These are phyloP conservation scores for Danaus chrysippus DNA, from an alignment of 2,888 invertebrate genomes.

Conservation along the genomic window DNA sequence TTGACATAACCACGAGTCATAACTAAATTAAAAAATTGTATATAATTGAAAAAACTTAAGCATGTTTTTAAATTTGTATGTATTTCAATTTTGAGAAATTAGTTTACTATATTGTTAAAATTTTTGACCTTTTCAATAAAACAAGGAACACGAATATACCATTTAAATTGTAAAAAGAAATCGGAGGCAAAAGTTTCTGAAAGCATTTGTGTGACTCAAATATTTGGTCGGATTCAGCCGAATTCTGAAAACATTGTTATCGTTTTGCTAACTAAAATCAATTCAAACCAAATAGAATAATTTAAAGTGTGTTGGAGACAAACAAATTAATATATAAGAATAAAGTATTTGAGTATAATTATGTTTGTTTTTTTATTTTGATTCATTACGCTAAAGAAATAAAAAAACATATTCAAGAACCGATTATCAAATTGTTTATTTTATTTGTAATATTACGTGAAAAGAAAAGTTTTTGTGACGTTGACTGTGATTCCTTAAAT, in stretches of 20 bases:
- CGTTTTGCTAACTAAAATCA: not conserved
- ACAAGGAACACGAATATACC: conserved; percentile 1
- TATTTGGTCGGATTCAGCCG: not conserved
- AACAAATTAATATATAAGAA: too few species aligned
- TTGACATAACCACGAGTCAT: too few species aligned
- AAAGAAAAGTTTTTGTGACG: not conserved
- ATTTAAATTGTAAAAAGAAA: conserved; percentile 7
- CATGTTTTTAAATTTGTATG: too few species aligned
- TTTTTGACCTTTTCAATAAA: not conserved
- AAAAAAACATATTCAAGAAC: too few species aligned
- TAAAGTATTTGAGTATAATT: too few species aligned
- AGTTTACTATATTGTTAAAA: not conserved
- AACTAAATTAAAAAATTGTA: too few species aligned
- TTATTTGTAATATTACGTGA: too few species aligned
- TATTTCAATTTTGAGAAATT: not conserved
- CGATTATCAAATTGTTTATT: too few species aligned
- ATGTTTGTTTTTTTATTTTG: too few species aligned
- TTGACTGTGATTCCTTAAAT: conserved; percentile 3
- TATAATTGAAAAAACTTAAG: too few species aligned
- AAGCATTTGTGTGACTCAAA: conserved; percentile 4
- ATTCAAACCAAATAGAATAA: not conserved
- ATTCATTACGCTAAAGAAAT: too few species aligned
- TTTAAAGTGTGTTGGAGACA: not conserved
- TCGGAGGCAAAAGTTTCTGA: conserved; percentile 5
- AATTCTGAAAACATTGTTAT: conserved; percentile 1